These are phyloP conservation scores for Papilio polyxenes DNA, from an alignment of 1,140 invertebrate species.

Conservation along the genomic window DNA sequence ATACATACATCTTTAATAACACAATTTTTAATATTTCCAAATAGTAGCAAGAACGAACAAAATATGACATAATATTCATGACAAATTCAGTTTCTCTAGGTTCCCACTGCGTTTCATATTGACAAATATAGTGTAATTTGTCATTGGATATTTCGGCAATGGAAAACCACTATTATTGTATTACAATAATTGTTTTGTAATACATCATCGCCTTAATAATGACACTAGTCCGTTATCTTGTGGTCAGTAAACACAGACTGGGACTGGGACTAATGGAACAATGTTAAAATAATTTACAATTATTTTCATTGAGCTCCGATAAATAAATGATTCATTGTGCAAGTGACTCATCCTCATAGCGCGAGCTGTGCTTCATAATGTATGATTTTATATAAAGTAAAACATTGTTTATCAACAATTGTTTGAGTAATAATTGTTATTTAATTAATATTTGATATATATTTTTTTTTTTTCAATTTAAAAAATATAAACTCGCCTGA, in stretches of 20 bases:
- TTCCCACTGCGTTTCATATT: too few species aligned
- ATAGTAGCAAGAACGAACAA: too few species aligned
- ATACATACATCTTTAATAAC: too few species aligned
- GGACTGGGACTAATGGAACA: slow-evolving; percentile 40
- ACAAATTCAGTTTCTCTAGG: too few species aligned
- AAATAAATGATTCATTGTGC: slow-evolving; percentile 49
- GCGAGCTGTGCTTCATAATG: slow-evolving; percentile 30
- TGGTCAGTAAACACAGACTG: slow-evolving; percentile 43
- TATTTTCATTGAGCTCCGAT: slow-evolving; percentile 54
- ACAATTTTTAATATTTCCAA: too few species aligned
- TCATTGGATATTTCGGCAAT: background rate
- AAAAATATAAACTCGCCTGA: background rate
- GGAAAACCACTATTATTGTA: background rate
- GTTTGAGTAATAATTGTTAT: background rate
- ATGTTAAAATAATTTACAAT: slow-evolving; percentile 35
- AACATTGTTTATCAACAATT: slow-evolving; percentile 33
- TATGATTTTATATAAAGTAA: slow-evolving; percentile 38
- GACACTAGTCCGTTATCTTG: slow-evolving; percentile 49
- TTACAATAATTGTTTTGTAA: background rate
- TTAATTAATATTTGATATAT: background rate
- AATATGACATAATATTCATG: too few species aligned
- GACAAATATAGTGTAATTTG: too few species aligned
- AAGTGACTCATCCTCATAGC: slow-evolving; percentile 26
- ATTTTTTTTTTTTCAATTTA: too few species aligned
- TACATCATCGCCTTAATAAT: slow-evolving; percentile 37